Percentiles rank a stretch among this genome's conserved stretches.
phyloP scores from a whole-genome alignment of 1,140 invertebrate species.

The Microvelia longipes region DNA sequence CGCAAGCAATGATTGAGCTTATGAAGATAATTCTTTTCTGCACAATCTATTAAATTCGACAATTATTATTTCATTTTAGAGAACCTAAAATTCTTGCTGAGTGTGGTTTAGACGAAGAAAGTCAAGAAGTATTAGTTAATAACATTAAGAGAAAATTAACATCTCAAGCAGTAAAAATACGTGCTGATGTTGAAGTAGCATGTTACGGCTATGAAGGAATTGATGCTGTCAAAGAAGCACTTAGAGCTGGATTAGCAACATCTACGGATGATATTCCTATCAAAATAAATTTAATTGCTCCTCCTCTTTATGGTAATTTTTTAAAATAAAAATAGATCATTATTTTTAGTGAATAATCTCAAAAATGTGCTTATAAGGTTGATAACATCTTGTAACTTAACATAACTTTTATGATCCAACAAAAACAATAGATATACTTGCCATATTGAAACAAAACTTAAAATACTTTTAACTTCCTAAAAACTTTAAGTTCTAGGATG shows the following conservation, averaged over 20 bases:
- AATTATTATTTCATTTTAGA: conserved; percentile 36
- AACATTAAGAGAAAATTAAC: conserved; percentile 95
- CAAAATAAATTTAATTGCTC: conserved; percentile 97
- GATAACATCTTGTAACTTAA: no score
- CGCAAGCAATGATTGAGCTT: no score
- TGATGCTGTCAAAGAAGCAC: conserved; percentile 90
- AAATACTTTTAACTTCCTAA: no score
- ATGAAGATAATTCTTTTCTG: no score
- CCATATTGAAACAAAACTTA: no score
- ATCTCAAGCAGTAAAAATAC: conserved; percentile 94
- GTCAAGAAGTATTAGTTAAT: conserved; percentile 79
- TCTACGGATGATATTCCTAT: conserved; percentile 89
- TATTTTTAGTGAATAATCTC: background rate
- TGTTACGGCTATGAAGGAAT: conserved; percentile 99
- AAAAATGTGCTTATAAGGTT: no score
- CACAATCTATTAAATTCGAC: no score
- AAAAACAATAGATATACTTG: no score
- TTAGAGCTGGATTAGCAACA: conserved; percentile 78
- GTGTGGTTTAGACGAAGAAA: conserved; percentile 83
- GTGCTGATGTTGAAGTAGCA: conserved; percentile 94
- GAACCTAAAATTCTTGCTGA: conserved; percentile 89
- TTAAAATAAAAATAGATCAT: no score
- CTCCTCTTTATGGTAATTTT: conserved; percentile 74
- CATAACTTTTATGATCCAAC: no score
- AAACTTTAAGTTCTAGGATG: no score